Evolutionary conservation across 2,888 invertebrate species (phyloP).

Genomic region (Entomobrya proxima): DNA sequence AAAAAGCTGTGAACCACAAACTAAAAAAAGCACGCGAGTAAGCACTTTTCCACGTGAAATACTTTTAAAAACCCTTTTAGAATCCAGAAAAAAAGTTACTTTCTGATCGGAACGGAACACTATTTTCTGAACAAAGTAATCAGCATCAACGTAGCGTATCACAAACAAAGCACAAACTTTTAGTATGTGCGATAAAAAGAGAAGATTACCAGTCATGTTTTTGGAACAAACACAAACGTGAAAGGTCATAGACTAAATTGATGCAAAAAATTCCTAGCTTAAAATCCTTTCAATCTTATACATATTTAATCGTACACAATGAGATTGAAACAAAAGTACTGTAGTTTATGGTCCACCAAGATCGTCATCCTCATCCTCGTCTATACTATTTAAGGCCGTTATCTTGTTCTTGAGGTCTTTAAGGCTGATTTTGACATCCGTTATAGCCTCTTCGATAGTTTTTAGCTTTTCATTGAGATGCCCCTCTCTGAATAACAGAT

Average conservation of each 20-base stretch:
- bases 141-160: slow-evolving; percentile 22
- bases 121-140: neutral
- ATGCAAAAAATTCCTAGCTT: neutral
- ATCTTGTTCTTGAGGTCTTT: slow-evolving; percentile 60
- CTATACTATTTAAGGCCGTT: slow-evolving; percentile 48
- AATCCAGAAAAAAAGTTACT: neutral
- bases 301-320: too few relatives aligned
- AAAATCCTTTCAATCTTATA: neutral
- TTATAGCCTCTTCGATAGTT: slow-evolving; percentile 55
- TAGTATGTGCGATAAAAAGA: neutral
- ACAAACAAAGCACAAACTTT: neutral
- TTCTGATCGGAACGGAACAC: too few relatives aligned
- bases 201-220: neutral
- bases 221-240: neutral
- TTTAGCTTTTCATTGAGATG: slow-evolving; percentile 58
- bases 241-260: neutral
- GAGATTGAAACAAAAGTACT: too few relatives aligned
- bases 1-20: too few relatives aligned
- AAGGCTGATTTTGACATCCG: slow-evolving; percentile 49
- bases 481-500: slow-evolving; percentile 53
- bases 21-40: too few relatives aligned
- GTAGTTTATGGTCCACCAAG: too few relatives aligned
- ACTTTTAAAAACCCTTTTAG: slow-evolving; percentile 16
- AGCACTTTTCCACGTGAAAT: neutral
- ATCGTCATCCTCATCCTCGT: slow-evolving; percentile 27